Conservation (phyloP, 2,888 invertebrate genomes). For the Halictus quadricinctus region DNA sequence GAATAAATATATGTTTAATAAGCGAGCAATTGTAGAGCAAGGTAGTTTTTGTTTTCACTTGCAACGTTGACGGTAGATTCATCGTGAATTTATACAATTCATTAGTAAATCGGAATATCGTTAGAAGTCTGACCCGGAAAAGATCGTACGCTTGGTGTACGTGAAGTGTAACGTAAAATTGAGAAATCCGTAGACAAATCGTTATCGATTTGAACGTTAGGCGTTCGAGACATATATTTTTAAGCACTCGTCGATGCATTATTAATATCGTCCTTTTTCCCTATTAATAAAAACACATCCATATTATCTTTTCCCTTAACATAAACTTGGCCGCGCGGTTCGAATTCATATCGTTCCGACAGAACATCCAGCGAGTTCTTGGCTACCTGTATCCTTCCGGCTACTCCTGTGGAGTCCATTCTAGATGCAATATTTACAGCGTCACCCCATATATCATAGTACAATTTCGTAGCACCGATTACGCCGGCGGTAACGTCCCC, state of each 20-base stretch:
- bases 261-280: conserved; percentile 81
- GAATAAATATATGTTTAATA: conserved; percentile 73
- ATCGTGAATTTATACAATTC: conserved; percentile 48
- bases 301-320: conserved; percentile 98
- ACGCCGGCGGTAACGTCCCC: conserved; percentile 98
- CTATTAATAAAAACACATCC: conserved; percentile 91
- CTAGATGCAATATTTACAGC: conserved; percentile 98
- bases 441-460: conserved; percentile 99
- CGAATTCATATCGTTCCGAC: conserved; percentile 91
- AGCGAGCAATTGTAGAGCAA: conserved; percentile 73
- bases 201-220: conserved; percentile 16
- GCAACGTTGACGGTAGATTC: conserved; percentile 30
- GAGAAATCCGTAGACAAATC: conserved; percentile 19
- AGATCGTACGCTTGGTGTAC: conserved; percentile 37
- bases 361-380: conserved; percentile 89
- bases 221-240: conserved; percentile 12
- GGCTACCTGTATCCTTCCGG: conserved; percentile 92
- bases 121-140: conserved; percentile 40
- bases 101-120: conserved; percentile 40
- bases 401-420: conserved; percentile 98
- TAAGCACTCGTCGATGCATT: conserved; percentile 31
- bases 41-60: conserved; percentile 59
- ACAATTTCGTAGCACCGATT: conserved; percentile 97
- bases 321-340: conserved; percentile 95
- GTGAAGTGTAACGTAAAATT: conserved; percentile 28